A percentile compares a stretch with the other conserved stretches of the same genome.
Conservation (phyloP, 92 coral and sea anemone genomes). For the Phenganax stokvisi region DNA sequence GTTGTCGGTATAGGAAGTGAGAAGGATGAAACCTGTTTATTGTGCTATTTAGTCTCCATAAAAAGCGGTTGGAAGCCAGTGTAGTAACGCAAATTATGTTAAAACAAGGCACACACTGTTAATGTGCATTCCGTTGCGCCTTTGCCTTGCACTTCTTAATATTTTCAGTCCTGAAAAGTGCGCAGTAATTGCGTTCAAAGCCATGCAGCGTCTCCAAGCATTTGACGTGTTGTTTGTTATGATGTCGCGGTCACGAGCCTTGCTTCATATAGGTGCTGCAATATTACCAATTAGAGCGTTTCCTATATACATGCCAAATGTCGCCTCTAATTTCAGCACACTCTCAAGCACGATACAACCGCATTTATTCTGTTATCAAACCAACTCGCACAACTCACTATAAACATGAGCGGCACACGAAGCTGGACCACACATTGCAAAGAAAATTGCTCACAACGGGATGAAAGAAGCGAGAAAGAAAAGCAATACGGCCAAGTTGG, state of each 20-base stretch:
- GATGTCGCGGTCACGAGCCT: conserved; percentile 20
- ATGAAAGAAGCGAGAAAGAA: conserved; percentile 11
- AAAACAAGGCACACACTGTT: conserved; percentile 8
- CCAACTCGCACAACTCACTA: neutral
- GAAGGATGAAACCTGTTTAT: conserved; percentile 27
- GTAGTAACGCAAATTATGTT: conserved; percentile 13
- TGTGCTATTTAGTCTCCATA: conserved; percentile 4
- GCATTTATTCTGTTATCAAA: neutral
- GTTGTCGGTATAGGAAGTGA: conserved; percentile 17
- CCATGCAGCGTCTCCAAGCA: conserved; percentile 1
- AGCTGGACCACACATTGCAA: conserved; percentile 35
- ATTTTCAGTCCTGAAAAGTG: conserved; percentile 7
- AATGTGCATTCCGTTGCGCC: conserved; percentile 17
- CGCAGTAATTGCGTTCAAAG: conserved; percentile 9
- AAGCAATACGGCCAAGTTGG: conserved; percentile 28
- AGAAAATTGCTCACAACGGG: conserved; percentile 41
- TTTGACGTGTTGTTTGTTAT: conserved; percentile 32
- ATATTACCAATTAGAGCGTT: conserved; percentile 22
- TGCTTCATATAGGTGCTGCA: conserved; percentile 6
- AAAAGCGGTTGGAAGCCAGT: conserved; percentile 17
- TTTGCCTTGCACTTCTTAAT: neutral
- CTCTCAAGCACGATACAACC: neutral
- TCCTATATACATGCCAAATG: conserved; percentile 27
- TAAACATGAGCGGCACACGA: conserved; percentile 1
- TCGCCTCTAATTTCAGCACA: neutral